Evolutionary conservation across 2,888 invertebrate species (phyloP).

Genomic region (Resseliella maxima): DNA sequence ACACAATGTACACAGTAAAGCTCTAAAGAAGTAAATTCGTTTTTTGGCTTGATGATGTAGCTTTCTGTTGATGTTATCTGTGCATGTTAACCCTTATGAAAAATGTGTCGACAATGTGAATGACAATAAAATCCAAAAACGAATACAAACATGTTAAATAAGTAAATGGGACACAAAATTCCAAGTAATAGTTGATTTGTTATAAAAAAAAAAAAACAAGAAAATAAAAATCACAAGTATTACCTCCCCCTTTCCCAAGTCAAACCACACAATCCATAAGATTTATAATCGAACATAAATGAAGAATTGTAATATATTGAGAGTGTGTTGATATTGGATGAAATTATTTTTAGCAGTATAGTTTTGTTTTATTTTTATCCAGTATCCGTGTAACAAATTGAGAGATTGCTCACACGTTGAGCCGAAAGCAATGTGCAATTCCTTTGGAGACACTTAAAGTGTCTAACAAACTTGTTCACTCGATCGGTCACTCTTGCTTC

Average conservation of each 20-base stretch:
- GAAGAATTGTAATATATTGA: neutral
- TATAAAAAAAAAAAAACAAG: neutral
- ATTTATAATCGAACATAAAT: neutral
- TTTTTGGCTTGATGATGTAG: neutral
- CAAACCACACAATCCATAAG: too few species aligned
- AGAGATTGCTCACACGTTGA: neutral
- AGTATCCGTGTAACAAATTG: neutral
- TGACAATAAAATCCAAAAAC: neutral
- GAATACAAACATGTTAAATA: neutral
- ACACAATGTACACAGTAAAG: neutral
- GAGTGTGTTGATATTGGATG: too few species aligned
- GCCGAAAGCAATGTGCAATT: neutral
- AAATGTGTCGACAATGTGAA: neutral
- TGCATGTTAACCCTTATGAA: neutral
- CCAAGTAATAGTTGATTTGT: neutral
- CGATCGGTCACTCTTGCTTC: neutral
- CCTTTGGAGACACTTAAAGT: neutral
- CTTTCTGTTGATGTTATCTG: slow-evolving; percentile 16
- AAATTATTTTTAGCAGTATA: neutral
- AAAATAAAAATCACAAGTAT: neutral
- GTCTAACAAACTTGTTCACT: neutral
- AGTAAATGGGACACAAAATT: neutral
- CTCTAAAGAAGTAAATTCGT: neutral
- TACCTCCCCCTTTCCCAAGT: too few species aligned
- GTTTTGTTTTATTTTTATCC: neutral